Conservation (phyloP, 2,797 vertebrate species). For the Graptemys geographica region DNA sequence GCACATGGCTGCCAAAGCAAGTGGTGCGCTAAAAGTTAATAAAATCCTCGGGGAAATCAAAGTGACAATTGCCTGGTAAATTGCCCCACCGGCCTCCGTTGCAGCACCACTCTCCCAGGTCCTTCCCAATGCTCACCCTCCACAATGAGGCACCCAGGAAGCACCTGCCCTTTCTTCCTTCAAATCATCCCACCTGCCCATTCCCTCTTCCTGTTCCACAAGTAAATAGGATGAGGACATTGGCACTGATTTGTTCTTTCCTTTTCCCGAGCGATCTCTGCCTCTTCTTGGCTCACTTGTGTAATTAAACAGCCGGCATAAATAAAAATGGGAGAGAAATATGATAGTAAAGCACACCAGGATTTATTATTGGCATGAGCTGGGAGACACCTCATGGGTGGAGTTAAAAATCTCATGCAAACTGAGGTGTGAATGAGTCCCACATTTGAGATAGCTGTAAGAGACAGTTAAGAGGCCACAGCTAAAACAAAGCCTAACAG, state of each 20-base stretch:
- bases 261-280: neutral
- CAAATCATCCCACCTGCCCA: neutral
- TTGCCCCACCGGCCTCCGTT: neutral
- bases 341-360: neutral
- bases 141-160: neutral
- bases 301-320: neutral
- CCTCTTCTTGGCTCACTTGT: neutral
- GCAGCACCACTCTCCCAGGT: neutral
- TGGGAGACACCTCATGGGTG: neutral
- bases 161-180: neutral
- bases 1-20: neutral
- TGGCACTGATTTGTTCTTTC: neutral
- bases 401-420: neutral
- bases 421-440: neutral
- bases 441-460: neutral
- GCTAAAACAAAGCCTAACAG: neutral
- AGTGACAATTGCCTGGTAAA: neutral
- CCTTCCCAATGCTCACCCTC: neutral
- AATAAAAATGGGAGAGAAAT: neutral
- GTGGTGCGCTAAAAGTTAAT: neutral
- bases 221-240: rapidly evolving
- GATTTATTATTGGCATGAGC: too few relatives aligned
- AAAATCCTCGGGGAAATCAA: neutral
- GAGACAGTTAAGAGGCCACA: neutral
- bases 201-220: neutral